Conservation (phyloP, 2,888 invertebrate genomes). For the Lathronympha strigana region DNA sequence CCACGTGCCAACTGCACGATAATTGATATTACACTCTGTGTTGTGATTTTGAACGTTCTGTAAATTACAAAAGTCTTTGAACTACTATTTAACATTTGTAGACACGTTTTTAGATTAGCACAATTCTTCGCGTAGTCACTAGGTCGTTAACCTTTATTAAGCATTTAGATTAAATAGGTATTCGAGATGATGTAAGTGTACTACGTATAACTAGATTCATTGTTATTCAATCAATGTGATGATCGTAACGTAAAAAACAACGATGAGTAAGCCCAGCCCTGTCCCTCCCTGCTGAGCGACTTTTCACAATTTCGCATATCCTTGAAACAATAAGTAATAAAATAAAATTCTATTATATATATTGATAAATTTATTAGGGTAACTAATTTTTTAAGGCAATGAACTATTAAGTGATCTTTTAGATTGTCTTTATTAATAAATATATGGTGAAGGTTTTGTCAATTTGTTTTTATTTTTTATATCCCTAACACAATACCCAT, state of each 20-base stretch:
- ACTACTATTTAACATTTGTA: constrained; percentile 76
- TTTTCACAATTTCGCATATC: constrained; percentile 84
- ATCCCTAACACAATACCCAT: constrained; percentile 1
- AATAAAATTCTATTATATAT: constrained; percentile 77
- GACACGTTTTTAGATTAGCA: constrained; percentile 83
- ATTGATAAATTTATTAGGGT: constrained; percentile 84
- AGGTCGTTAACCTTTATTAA: constrained; percentile 73
- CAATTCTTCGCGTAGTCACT: constrained; percentile 83
- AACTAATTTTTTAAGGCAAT: constrained; percentile 84
- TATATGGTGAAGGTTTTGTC: constrained; percentile 84
- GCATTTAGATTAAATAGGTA: constrained; percentile 80
- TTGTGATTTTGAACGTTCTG: constrained; percentile 85
- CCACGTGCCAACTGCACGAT: constrained; percentile 78
- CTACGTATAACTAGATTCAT: constrained; percentile 75
- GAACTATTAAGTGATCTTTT: constrained; percentile 84
- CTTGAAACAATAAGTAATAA: constrained; percentile 84
- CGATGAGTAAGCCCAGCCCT: constrained; percentile 71
- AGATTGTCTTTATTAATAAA: constrained; percentile 85
- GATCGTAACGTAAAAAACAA: constrained; percentile 74
- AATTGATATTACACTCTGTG: constrained; percentile 85
- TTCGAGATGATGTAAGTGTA: constrained; percentile 74
- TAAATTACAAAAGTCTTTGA: constrained; percentile 80
- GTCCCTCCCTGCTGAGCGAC: constrained; percentile 66
- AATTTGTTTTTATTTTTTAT: constrained; percentile 72
- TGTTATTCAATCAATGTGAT: constrained; percentile 80